Evolutionary conservation across 2,797 vertebrate genomes (phyloP), one percentile per base, ranked within the genome.

Genomic region (Sebastes iracundus): DNA sequence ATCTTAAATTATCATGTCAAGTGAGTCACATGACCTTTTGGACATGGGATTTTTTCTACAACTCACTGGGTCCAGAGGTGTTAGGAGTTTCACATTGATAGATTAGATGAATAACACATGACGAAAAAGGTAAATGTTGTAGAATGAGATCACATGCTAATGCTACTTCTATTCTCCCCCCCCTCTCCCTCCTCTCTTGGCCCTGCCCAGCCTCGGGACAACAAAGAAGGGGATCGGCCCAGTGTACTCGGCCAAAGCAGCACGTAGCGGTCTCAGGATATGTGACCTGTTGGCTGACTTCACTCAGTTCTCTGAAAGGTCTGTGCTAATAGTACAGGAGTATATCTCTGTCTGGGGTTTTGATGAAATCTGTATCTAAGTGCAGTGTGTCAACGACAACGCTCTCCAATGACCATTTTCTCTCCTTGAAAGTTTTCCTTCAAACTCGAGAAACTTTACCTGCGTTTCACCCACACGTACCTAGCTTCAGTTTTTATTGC

Each of bases 171-270:
- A 2, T 5, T 4, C 22, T 3, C 9, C 10, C 13, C 13, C 20
- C 13, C 13, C 18, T n/a, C 59, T 59, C 49, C 33, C 23, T 60
- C 49, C 35, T 66, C 32, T 76, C 46, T 79, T 11, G 52, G 12
- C 88, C 84, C 85, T 73, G 87, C 63, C 18, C 94, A 99, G 98
- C 93, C 95, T 99, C 90, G 98, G 98, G 82, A 99, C 98, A 56
- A 99, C 98, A 9, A 99, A 99, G 93, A 99, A 99, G 91, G 98
- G 98, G 67, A 99, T 99, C 28, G 98, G 98, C 42, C 98, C 98
- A 1, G 98, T 99, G 22, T 99, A 99, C 94, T 99, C 98, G 3
- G 97, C 98, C 66, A 99, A 99, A 94, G 98, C 98, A 53, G 97
- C 98, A 53, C 97, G 98, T 71, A 98, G 96, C 75, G 98, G 98